A percentile compares a stretch with the other conserved stretches of the same genome.
phyloP scores from a whole-genome alignment of 2,888 invertebrate species.

The Lymantria dispar region DNA sequence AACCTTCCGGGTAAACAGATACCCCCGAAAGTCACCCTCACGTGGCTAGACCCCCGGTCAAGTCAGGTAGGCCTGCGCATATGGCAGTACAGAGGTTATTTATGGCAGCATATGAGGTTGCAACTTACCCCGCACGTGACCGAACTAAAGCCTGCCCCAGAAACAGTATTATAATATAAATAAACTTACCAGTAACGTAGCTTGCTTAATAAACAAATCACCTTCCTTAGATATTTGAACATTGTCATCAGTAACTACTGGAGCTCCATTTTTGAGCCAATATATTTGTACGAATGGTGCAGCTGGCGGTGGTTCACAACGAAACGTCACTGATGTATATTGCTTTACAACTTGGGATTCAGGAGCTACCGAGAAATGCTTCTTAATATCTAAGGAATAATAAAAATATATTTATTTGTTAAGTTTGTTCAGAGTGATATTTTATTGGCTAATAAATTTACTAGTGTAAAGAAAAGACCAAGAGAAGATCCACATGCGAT shows the following conservation, averaged over 20 bases:
- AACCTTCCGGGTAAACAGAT: no score
- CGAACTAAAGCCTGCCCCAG: no score
- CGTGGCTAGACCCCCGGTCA: no score
- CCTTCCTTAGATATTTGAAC: slow-evolving; percentile 92
- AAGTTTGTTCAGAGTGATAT: background rate
- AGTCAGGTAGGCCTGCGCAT: no score
- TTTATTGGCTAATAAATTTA: no score
- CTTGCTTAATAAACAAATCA: slow-evolving; percentile 92
- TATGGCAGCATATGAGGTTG: no score
- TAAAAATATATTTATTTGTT: background rate
- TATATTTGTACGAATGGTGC: slow-evolving; percentile 93
- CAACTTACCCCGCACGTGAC: no score
- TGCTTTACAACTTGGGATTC: slow-evolving; percentile 91
- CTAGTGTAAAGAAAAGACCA: no score
- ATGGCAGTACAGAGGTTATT: no score
- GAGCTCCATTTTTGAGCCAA: slow-evolving; percentile 92
- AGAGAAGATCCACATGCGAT: no score
- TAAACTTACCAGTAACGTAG: slow-evolving; percentile 84
- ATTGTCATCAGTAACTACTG: slow-evolving; percentile 84
- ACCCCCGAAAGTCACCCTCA: no score
- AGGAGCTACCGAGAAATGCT: slow-evolving; percentile 94
- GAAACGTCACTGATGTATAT: slow-evolving; percentile 91
- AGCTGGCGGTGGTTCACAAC: slow-evolving; percentile 94
- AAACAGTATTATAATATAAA: no score
- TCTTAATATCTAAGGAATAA: slow-evolving; percentile 88